phyloP scores from a whole-genome alignment of 2,888 invertebrate species.

The Hydraecia micacea region DNA sequence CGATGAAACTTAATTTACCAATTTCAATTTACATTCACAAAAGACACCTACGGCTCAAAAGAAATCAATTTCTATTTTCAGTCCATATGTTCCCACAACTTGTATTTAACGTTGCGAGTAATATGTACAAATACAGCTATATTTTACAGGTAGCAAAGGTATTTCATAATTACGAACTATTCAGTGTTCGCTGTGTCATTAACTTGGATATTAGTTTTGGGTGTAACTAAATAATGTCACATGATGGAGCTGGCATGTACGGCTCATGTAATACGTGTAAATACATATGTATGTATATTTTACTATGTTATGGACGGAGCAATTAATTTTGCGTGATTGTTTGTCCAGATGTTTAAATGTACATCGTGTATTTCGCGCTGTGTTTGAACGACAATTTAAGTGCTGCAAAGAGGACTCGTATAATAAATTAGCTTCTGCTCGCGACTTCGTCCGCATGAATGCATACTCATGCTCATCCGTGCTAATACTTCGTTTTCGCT shows the following conservation, averaged over 20 bases:
- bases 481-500: too few species aligned
- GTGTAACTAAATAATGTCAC: conserved; percentile 37
- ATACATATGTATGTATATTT: background rate
- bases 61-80: conserved; percentile 15
- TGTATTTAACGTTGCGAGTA: background rate
- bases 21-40: conserved; percentile 33
- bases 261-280: background rate
- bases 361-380: background rate
- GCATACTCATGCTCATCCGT: too few species aligned
- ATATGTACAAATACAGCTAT: background rate
- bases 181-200: conserved; percentile 40
- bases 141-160: conserved; percentile 22
- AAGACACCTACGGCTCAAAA: conserved; percentile 32
- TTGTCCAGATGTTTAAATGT: background rate
- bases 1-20: conserved; percentile 1
- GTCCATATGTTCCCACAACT: conserved; percentile 2
- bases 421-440: background rate
- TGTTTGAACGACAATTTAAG: background rate
- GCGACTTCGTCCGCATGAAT: too few species aligned
- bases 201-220: conserved; percentile 53
- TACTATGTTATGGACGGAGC: background rate
- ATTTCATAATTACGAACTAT: conserved; percentile 52
- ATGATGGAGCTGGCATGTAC: conserved; percentile 22
- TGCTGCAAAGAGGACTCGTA: background rate
- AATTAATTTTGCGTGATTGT: conserved; percentile 7